A percentile compares a stretch with the other conserved stretches of the same genome.
These are phyloP conservation scores for Podargus strigoides DNA, from an alignment of 2,797 vertebrate genomes.

Conservation along the genomic window DNA sequence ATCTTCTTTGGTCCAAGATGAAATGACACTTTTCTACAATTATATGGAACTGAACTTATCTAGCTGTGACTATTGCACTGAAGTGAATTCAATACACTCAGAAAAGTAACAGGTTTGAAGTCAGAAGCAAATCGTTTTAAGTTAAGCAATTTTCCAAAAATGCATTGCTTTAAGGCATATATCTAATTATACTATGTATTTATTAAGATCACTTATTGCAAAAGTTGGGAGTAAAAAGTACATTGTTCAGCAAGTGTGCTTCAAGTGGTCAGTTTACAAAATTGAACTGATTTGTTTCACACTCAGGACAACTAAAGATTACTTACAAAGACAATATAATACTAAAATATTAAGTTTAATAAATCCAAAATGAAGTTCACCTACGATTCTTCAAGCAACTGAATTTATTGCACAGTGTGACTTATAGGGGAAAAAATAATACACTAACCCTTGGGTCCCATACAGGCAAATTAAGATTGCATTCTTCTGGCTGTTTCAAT, in stretches of 20 bases:
- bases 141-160: not conserved
- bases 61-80: not conserved
- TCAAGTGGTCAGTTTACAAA: not conserved
- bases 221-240: constrained; percentile 19
- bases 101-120: not conserved
- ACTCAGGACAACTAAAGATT: constrained; percentile 33
- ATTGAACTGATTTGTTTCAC: constrained; percentile 41
- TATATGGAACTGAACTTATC: not conserved
- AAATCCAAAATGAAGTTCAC: constrained; percentile 35
- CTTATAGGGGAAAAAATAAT: constrained; percentile 80
- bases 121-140: not conserved
- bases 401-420: constrained; percentile 72
- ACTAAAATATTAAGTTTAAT: constrained; percentile 29
- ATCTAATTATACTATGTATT: constrained; percentile 38
- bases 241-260: constrained; percentile 40
- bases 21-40: not conserved
- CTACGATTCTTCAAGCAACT: constrained; percentile 59
- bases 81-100: not conserved
- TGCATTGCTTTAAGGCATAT: not conserved
- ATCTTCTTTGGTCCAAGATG: constrained; percentile 20
- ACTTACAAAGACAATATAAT: constrained; percentile 20
- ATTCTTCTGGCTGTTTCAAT: constrained; percentile 86
- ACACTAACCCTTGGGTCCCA: constrained; percentile 89
- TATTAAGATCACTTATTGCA: constrained; percentile 39
- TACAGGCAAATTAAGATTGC: constrained; percentile 87